Evolutionary conservation across 2,888 invertebrate genomes (phyloP).

Genomic region (Mythimna vitellina): DNA sequence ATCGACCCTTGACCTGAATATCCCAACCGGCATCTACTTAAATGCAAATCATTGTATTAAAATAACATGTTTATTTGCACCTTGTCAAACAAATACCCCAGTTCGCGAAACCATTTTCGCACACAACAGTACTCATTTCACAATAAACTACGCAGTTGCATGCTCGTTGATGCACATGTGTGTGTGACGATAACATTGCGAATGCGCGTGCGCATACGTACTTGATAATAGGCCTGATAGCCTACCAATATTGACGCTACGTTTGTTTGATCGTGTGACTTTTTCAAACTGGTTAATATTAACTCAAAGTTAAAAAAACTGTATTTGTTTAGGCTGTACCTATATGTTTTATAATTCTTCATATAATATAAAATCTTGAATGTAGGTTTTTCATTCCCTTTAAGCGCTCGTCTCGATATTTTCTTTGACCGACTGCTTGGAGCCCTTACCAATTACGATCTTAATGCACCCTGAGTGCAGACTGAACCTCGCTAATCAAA

Average conservation of each 20-base stretch:
- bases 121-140: slow-evolving; percentile 74
- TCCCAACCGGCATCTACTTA: not conserved
- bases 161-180: slow-evolving; percentile 70
- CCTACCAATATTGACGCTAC: slow-evolving; percentile 59
- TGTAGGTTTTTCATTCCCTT: not conserved
- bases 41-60: slow-evolving; percentile 26
- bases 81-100: slow-evolving; percentile 53
- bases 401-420: not conserved
- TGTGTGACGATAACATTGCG: slow-evolving; percentile 71
- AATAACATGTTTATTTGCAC: slow-evolving; percentile 47
- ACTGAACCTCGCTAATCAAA: not conserved
- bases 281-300: not conserved
- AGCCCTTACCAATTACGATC: not conserved
- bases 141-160: slow-evolving; percentile 86
- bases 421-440: not conserved
- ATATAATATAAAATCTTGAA: not conserved
- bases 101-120: slow-evolving; percentile 65
- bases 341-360: too few species aligned
- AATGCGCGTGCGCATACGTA: slow-evolving; percentile 72
- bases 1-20: slow-evolving; percentile 32
- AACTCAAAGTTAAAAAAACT: not conserved
- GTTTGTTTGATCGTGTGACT: slow-evolving; percentile 43
- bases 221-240: slow-evolving; percentile 75
- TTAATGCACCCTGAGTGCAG: too few species aligned
- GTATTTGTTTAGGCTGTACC: not conserved